A percentile compares a stretch with the other conserved stretches of the same genome.
Conservation (phyloP, 2,113 vertebrate species). For the Tenrec ecaudatus region DNA sequence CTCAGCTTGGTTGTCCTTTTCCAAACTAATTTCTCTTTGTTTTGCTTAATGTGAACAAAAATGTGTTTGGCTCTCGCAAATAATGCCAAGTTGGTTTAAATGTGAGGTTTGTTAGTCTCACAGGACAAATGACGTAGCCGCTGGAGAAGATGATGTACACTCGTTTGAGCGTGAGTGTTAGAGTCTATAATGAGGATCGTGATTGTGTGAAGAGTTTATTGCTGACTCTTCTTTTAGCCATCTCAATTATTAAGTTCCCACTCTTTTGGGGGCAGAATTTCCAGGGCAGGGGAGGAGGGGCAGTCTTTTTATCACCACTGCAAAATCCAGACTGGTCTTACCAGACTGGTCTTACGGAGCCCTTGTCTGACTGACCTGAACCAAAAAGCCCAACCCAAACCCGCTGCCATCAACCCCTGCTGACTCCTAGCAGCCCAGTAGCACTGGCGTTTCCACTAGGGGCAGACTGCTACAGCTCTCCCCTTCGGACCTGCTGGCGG, state of each 20-base stretch:
- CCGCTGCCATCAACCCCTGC: not conserved
- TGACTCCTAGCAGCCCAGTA: not conserved
- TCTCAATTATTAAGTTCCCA: not conserved
- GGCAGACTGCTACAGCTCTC: not conserved
- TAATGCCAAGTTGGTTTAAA: constrained; percentile 44
- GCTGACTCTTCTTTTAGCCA: no score
- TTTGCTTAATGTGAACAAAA: constrained; percentile 41
- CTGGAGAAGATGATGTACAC: constrained; percentile 49
- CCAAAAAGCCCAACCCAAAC: not conserved
- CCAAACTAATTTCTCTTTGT: constrained; percentile 51
- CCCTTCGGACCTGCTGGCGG: not conserved
- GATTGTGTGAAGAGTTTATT: constrained; percentile 52
- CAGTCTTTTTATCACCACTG: constrained; percentile 66
- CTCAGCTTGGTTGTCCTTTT: constrained; percentile 28
- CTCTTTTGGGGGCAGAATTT: constrained; percentile 64
- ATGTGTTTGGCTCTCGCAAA: constrained; percentile 9
- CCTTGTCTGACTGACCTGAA: constrained; percentile 53
- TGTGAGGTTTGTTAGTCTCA: constrained; percentile 49
- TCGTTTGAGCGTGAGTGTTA: constrained; percentile 60
- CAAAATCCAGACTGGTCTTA: not conserved
- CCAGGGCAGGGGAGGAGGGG: not conserved
- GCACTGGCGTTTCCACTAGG: not conserved
- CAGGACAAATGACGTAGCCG: constrained; percentile 59
- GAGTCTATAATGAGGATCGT: constrained; percentile 52
- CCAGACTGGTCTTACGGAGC: constrained; percentile 21